These are phyloP conservation scores for Leptinotarsa lineolata DNA, from an alignment of 1,140 invertebrate species.

Conservation along the genomic window DNA sequence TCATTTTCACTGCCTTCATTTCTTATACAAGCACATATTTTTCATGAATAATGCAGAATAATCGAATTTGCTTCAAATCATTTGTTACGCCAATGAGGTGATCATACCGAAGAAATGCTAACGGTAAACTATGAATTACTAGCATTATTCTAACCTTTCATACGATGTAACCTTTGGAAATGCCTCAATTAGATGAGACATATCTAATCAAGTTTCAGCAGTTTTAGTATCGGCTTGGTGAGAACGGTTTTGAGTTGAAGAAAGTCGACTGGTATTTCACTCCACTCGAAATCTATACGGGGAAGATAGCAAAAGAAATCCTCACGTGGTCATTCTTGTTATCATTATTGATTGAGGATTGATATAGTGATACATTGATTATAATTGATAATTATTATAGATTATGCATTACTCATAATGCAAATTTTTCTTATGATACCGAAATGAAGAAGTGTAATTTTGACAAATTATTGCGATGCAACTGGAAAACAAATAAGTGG, in stretches of 20 bases:
- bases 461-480: too few species aligned
- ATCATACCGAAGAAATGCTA: neutral
- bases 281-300: too few species aligned
- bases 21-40: too few species aligned
- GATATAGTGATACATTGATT: too few species aligned
- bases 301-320: too few species aligned
- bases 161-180: constrained; percentile 2
- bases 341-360: too few species aligned
- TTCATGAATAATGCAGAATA: neutral
- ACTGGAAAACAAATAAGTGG: constrained; percentile 9
- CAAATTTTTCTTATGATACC: too few species aligned
- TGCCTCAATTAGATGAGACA: constrained; percentile 5
- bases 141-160: neutral
- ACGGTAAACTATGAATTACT: constrained; percentile 6
- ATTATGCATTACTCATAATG: too few species aligned
- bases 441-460: too few species aligned
- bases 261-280: neutral
- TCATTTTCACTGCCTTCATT: too few species aligned
- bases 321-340: too few species aligned
- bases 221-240: neutral
- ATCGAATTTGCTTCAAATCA: neutral
- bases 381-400: too few species aligned
- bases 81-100: neutral
- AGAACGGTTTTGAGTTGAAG: neutral
- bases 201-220: neutral